These are phyloP conservation scores for Yponomeuta evonymella DNA, from an alignment of 2,888 invertebrate genomes.

Conservation along the genomic window DNA sequence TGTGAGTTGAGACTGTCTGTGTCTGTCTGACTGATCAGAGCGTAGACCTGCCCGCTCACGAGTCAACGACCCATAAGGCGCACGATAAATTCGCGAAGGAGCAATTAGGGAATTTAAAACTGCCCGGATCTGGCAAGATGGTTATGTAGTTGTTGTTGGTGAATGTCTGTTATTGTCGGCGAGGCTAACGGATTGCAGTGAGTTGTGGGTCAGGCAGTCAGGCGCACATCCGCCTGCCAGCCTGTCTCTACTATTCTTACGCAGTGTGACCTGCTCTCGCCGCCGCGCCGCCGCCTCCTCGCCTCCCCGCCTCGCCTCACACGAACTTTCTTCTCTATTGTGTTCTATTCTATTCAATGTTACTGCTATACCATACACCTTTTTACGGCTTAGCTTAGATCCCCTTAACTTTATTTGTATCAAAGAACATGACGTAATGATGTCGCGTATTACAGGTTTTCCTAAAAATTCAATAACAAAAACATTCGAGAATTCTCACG, in stretches of 20 bases:
- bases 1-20: constrained; percentile 18
- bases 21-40: constrained; percentile 23
- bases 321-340: constrained; percentile 36
- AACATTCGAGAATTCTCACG: not conserved
- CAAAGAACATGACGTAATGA: not conserved
- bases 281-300: not conserved
- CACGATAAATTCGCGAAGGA: constrained; percentile 7
- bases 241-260: constrained; percentile 18
- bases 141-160: not conserved
- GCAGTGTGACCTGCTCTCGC: constrained; percentile 27
- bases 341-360: constrained; percentile 22
- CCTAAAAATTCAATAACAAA: not conserved
- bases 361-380: constrained; percentile 16
- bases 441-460: not conserved
- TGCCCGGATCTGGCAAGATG: no score
- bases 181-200: constrained; percentile 35
- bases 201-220: constrained; percentile 38
- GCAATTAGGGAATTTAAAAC: no score
- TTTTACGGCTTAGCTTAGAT: constrained; percentile 17
- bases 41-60: constrained; percentile 24
- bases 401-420: not conserved
- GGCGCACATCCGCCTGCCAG: constrained; percentile 41
- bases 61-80: constrained; percentile 27
- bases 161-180: constrained; percentile 12
- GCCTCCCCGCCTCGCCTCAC: constrained; percentile 25